Percentiles rank a stretch among this genome's conserved stretches.
Conservation (phyloP, 1,140 invertebrate species). For the Lerema accius region DNA sequence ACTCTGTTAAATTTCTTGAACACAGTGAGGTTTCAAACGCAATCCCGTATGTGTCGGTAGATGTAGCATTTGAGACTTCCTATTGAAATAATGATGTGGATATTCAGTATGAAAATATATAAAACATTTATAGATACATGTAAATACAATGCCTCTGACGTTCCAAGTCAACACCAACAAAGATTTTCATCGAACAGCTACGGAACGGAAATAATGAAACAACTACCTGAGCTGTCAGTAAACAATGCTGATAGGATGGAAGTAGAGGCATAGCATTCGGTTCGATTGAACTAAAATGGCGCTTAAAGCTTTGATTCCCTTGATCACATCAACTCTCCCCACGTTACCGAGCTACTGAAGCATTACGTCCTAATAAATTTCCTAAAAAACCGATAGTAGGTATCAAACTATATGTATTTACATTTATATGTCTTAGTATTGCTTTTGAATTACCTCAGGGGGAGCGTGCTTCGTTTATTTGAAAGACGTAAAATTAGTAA, state of each 20-base stretch:
- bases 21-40: slow-evolving; percentile 70
- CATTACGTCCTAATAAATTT: slow-evolving; percentile 77
- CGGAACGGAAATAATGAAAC: slow-evolving; percentile 5
- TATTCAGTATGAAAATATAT: slow-evolving; percentile 78
- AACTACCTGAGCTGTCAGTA: slow-evolving; percentile 14
- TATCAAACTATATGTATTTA: slow-evolving; percentile 82
- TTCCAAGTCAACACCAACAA: slow-evolving; percentile 21
- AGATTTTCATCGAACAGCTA: slow-evolving; percentile 18
- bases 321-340: slow-evolving; percentile 74
- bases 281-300: slow-evolving; percentile 68
- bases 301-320: slow-evolving; percentile 81
- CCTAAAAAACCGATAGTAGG: slow-evolving; percentile 78
- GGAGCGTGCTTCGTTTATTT: slow-evolving; percentile 76
- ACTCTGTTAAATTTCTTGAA: slow-evolving; percentile 79
- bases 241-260: slow-evolving; percentile 37
- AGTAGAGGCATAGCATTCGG: slow-evolving; percentile 60
- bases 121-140: slow-evolving; percentile 66
- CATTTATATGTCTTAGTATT: slow-evolving; percentile 82
- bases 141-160: slow-evolving; percentile 59
- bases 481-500: slow-evolving; percentile 73
- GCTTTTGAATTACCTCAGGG: slow-evolving; percentile 78
- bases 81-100: slow-evolving; percentile 66
- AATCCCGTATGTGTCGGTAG: slow-evolving; percentile 37
- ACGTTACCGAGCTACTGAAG: slow-evolving; percentile 71
- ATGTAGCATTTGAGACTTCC: slow-evolving; percentile 63